phyloP scores from a whole-genome alignment of 2,888 invertebrate species.

The Cheilosia grossa region DNA sequence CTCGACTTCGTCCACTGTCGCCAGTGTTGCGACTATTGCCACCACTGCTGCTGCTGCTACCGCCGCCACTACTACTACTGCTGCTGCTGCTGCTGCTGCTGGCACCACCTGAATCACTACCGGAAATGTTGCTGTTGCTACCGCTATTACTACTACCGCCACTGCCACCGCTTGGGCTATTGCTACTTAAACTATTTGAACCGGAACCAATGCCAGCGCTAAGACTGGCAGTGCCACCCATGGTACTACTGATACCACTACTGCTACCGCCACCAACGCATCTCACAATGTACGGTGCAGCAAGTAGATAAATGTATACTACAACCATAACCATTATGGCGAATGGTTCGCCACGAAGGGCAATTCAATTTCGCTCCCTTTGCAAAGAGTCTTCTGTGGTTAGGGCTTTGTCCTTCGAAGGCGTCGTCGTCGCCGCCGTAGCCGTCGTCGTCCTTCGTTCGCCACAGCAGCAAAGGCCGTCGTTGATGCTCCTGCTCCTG shows the following conservation, averaged over 20 bases:
- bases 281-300: conserved; percentile 77
- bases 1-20: conserved; percentile 67
- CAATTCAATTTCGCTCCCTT: conserved; percentile 71
- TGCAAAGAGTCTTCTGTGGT: conserved; percentile 50
- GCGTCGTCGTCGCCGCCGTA: conserved; percentile 23
- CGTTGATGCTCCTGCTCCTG: conserved; percentile 54
- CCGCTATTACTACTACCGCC: conserved; percentile 62
- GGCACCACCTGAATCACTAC: conserved; percentile 49
- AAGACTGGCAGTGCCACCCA: conserved; percentile 70
- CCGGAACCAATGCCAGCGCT: conserved; percentile 67
- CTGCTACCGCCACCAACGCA: conserved; percentile 78
- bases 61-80: conserved; percentile 72
- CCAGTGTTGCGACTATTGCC: conserved; percentile 77
- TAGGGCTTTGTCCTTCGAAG: conserved; percentile 46
- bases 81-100: conserved; percentile 68
- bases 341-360: conserved; percentile 69
- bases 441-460: conserved; percentile 28
- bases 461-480: conserved; percentile 48
- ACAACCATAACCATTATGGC: conserved; percentile 83
- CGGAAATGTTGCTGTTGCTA: conserved; percentile 65
- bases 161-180: conserved; percentile 64
- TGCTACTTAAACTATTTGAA: conserved; percentile 70
- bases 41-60: conserved; percentile 72
- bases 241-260: conserved; percentile 66
- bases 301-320: conserved; percentile 79